Evolutionary conservation across 1,140 invertebrate genomes (phyloP), one percentile per base, ranked within the genome.

Genomic region (Ruditapes philippinarum): DNA sequence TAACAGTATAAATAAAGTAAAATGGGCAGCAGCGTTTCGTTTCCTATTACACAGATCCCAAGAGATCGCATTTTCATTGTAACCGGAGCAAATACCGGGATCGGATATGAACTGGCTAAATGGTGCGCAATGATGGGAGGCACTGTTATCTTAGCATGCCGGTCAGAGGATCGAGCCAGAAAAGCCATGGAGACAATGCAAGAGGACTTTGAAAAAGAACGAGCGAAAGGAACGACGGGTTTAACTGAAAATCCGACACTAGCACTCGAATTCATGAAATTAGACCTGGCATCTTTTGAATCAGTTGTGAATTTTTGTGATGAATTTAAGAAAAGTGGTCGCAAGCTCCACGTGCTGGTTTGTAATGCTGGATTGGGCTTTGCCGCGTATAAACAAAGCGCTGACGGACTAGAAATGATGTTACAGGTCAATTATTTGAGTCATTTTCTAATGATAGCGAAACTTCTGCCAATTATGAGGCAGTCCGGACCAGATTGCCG

Each of bases 41-140:
- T 88, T 54, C 86, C 86, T 5, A 28, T 88, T 5, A 62, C 73
- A 28, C 25, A 12, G 2, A 17, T 88, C 7, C 7, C 76, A 49
- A 62, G 22, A 28, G 78, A 88, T 28, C 57, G 78, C 17, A 54
- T 73, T 9, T 2, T 88, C 36, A 11, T 88, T 7, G 62, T 88
- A 17, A 88, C 86, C 22, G 65, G 86, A 38, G 86, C 86, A 4
- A 88, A 88, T 60, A 31, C 60, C 28, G 86, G 78, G 36, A 80
- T 74, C 9, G 92, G 92, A 0, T 92, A 92, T 62, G 92, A 93
- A 38, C 88, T 89, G 14, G 89, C 90, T 40, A 93, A 92, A 88
- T 80, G 83, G 88, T 85, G 88, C 4, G 90, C 92, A 2, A 91
- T 91, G 87, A 84, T 92, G 89, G 91, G 92, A 31, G 92, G 86